A percentile compares a stretch with the other conserved stretches of the same genome.
Evolutionary conservation across 2,888 invertebrate species (phyloP).

Genomic region (Drosophila prostipennis): DNA sequence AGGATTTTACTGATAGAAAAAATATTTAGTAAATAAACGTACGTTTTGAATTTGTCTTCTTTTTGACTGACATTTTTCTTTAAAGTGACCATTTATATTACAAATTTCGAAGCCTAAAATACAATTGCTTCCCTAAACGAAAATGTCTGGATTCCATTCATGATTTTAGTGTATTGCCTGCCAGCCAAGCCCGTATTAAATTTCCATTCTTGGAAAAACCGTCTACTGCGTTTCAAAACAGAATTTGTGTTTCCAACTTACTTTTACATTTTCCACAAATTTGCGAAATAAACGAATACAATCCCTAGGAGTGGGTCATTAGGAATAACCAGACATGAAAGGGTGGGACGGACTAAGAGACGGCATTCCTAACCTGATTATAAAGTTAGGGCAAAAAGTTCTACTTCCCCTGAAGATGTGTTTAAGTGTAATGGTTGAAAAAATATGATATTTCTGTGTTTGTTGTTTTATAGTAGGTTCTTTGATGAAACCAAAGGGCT

Average conservation of each 20-base stretch:
- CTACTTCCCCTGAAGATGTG: background rate
- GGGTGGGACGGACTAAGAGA: background rate
- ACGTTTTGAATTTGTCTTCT: background rate
- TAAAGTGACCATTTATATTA: background rate
- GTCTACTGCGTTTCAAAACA: background rate
- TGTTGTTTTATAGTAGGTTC: background rate
- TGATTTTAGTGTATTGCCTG: background rate
- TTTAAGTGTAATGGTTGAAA: conserved; percentile 2
- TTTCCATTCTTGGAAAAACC: conserved; percentile 1
- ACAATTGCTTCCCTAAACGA: conserved; percentile 6
- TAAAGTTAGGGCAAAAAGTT: conserved; percentile 19
- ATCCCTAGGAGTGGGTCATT: background rate
- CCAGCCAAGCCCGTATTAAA: background rate
- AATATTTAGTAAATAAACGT: background rate
- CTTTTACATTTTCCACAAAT: background rate
- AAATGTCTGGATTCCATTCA: conserved; percentile 1
- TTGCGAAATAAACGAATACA: conserved; percentile 13
- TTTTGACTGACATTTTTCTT: background rate
- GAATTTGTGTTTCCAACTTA: conserved; percentile 6
- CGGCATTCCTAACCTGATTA: conserved; percentile 16
- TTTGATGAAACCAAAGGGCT: background rate
- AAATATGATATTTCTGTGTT: background rate
- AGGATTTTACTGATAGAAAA: background rate
- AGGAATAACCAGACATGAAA: conserved; percentile 12
- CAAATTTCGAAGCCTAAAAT: too few species aligned